Evolutionary conservation across 2,113 vertebrate genomes (phyloP).

Genomic region (Seriola aureovittata): DNA sequence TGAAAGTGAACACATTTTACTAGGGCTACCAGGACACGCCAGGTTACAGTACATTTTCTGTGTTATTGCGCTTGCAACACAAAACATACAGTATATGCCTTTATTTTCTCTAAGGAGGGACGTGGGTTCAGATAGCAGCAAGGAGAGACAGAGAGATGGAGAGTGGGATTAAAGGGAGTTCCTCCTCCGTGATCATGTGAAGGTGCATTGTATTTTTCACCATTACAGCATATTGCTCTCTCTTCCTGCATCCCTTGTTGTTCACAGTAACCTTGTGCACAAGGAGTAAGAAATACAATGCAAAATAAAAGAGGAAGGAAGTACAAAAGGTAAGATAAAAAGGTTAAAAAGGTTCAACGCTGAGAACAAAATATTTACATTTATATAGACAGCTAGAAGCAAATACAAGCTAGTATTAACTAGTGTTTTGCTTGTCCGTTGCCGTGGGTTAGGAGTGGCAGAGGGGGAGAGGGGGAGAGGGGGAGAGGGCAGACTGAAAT

Average conservation of each 20-base stretch:
- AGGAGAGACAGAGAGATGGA: slow-evolving; percentile 41
- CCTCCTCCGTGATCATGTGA: slow-evolving; percentile 44
- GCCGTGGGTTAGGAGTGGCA: slow-evolving; percentile 18
- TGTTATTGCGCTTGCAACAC: slow-evolving; percentile 44
- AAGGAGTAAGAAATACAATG: slow-evolving; percentile 56
- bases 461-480: slow-evolving; percentile 5
- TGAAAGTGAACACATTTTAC: slow-evolving; percentile 80
- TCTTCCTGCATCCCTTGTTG: slow-evolving; percentile 51
- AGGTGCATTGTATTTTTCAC: slow-evolving; percentile 41
- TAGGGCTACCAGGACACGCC: slow-evolving; percentile 66
- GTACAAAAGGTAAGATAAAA: slow-evolving; percentile 67
- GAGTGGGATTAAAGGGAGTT: slow-evolving; percentile 40
- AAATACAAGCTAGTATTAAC: slow-evolving; percentile 63
- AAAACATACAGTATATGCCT: slow-evolving; percentile 18
- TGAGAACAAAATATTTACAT: slow-evolving; percentile 69
- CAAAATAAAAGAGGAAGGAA: slow-evolving; percentile 46
- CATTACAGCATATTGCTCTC: slow-evolving; percentile 22
- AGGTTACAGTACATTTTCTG: slow-evolving; percentile 48
- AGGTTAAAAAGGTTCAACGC: slow-evolving; percentile 59
- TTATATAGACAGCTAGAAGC: slow-evolving; percentile 71
- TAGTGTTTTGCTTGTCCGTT: slow-evolving; percentile 71
- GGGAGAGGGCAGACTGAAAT: neutral
- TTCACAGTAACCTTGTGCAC: slow-evolving; percentile 44
- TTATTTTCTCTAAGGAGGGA: slow-evolving; percentile 45
- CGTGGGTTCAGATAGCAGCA: slow-evolving; percentile 43